Percentiles rank a stretch among this genome's conserved stretches.
These are phyloP conservation scores for Galagoides demidoff DNA, from an alignment of 2,797 vertebrate species.

Conservation along the genomic window DNA sequence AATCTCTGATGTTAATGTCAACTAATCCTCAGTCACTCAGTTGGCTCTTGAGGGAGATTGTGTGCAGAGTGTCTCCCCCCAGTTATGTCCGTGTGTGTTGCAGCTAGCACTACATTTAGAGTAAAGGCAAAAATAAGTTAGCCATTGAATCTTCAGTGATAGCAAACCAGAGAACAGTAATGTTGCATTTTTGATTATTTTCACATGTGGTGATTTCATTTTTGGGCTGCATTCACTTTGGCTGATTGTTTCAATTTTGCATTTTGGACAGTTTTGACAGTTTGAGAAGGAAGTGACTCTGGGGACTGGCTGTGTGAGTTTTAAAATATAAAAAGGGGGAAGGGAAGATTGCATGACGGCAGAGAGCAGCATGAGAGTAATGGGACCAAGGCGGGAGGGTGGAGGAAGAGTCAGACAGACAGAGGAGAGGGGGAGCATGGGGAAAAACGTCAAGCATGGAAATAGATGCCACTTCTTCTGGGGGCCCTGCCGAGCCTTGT, in stretches of 20 bases:
- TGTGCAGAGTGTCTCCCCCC: not conserved
- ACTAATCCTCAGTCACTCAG: not conserved
- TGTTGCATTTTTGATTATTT: conserved; percentile 35
- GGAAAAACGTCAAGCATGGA: not conserved
- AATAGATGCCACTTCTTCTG: not conserved
- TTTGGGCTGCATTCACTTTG: not conserved
- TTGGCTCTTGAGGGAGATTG: not conserved
- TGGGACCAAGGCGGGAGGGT: not conserved
- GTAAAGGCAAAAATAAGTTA: not conserved
- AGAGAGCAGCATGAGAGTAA: not conserved
- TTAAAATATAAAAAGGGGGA: not conserved
- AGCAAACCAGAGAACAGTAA: not conserved
- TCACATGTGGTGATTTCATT: conserved; percentile 10
- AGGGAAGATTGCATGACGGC: not conserved
- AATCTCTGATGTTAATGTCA: conserved; percentile 19
- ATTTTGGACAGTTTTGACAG: conserved; percentile 42
- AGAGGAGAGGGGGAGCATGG: not conserved
- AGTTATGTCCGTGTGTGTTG: not conserved
- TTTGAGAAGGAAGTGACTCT: conserved; percentile 46
- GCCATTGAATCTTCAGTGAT: not conserved
- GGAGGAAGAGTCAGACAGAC: not conserved
- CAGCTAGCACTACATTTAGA: not conserved
- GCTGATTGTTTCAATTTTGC: conserved; percentile 55
- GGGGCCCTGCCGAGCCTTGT: not conserved
- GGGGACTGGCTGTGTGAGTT: conserved; percentile 7